phyloP scores from a whole-genome alignment of 2,797 vertebrate species.

The Arnoldichthys spilopterus region DNA sequence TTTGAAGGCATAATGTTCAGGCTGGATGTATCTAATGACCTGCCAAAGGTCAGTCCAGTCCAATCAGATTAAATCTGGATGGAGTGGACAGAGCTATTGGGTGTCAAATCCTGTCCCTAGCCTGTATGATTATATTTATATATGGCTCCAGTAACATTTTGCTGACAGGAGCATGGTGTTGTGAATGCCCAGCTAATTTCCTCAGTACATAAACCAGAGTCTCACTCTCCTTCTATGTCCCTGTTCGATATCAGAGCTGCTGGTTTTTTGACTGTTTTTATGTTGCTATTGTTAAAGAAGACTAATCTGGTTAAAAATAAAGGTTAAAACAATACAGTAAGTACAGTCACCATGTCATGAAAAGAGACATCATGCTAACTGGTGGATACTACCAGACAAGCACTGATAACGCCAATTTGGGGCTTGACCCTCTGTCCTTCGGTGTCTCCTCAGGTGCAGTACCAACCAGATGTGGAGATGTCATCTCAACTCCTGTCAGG shows the following conservation, averaged over 20 bases:
- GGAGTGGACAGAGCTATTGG: conserved; percentile 2
- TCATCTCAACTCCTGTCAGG: neutral
- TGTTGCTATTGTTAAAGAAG: neutral
- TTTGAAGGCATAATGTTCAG: conserved; percentile 9
- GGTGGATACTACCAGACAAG: too few relatives aligned
- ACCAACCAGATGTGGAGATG: too few relatives aligned
- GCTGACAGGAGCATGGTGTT: conserved; percentile 23
- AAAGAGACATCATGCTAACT: neutral
- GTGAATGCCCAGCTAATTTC: neutral
- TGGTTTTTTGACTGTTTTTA: neutral
- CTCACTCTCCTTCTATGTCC: neutral
- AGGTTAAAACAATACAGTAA: neutral
- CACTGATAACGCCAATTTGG: too few relatives aligned
- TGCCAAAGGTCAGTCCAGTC: neutral
- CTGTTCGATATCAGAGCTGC: neutral
- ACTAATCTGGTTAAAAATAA: neutral
- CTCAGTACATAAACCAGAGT: neutral
- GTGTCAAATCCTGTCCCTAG: conserved; percentile 3
- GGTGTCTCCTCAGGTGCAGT: too few relatives aligned
- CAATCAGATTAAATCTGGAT: neutral
- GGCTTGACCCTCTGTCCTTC: too few relatives aligned
- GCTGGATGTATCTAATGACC: neutral
- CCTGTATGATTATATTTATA: conserved; percentile 3
- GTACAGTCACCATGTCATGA: neutral
- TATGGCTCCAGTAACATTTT: conserved; percentile 26